Evolutionary conservation across 2,888 invertebrate genomes (phyloP).

Genomic region (Eulithis testata): DNA sequence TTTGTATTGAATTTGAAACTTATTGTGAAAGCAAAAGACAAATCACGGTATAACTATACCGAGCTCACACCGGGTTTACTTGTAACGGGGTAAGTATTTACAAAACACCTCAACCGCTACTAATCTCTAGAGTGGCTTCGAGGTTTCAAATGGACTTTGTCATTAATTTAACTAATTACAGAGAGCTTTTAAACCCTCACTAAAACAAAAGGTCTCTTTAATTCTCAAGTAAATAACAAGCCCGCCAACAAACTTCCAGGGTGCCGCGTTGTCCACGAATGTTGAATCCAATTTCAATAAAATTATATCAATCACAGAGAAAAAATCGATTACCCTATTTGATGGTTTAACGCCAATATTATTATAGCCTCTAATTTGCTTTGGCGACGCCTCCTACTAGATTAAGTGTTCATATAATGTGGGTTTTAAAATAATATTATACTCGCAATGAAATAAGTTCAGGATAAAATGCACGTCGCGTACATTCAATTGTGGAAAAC

Average conservation of each 20-base stretch:
- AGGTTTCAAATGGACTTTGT: conserved; percentile 54
- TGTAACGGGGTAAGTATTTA: conserved; percentile 1
- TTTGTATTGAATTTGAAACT: too few relatives aligned
- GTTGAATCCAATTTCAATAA: conserved; percentile 30
- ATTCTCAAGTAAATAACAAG: conserved; percentile 41
- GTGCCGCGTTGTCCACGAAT: conserved; percentile 18
- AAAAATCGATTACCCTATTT: conserved; percentile 14
- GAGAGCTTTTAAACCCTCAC: conserved; percentile 45
- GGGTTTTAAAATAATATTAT: too few relatives aligned
- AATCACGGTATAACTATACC: too few relatives aligned
- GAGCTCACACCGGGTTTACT: too few relatives aligned
- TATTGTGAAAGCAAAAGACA: too few relatives aligned
- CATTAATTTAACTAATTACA: conserved; percentile 64
- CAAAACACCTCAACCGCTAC: conserved; percentile 35
- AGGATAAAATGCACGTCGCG: too few relatives aligned
- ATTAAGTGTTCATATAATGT: not conserved
- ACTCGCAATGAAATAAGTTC: too few relatives aligned
- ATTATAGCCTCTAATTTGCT: conserved; percentile 9
- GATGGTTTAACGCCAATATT: conserved; percentile 13
- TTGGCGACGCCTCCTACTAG: not conserved
- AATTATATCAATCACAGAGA: conserved; percentile 20
- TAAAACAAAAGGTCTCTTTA: conserved; percentile 43
- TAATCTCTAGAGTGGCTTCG: conserved; percentile 33
- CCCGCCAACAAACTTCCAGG: conserved; percentile 33
- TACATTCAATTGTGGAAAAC: conserved; percentile 1